Evolutionary conservation across 2,888 invertebrate species (phyloP).

Genomic region (Punctoribates punctum): DNA sequence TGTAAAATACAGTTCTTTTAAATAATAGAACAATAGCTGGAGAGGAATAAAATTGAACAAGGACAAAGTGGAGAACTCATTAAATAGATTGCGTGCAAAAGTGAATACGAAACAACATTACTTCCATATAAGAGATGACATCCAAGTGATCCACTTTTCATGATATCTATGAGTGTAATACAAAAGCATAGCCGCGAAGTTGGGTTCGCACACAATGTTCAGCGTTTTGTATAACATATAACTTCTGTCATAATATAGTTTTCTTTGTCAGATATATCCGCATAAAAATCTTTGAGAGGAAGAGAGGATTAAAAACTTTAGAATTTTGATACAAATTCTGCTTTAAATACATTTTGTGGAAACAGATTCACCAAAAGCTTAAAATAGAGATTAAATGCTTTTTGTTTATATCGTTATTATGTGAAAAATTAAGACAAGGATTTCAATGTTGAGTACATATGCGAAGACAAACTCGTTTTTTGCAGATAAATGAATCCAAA

Average conservation of each 20-base stretch:
- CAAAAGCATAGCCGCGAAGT: constrained; percentile 2
- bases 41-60: no score
- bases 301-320: constrained; percentile 2
- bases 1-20: no score
- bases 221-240: neutral
- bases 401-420: constrained; percentile 3
- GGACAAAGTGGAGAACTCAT: neutral
- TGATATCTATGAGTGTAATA: neutral
- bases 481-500: neutral
- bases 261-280: constrained; percentile 21
- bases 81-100: constrained; percentile 21
- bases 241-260: constrained; percentile 32
- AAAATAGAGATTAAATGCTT: neutral
- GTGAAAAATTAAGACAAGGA: constrained; percentile 9
- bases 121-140: neutral
- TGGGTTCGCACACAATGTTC: neutral
- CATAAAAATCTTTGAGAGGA: neutral
- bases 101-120: neutral
- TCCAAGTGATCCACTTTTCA: constrained; percentile 1
- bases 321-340: neutral
- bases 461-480: neutral
- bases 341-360: neutral
- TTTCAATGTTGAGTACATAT: neutral
- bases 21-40: no score
- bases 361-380: constrained; percentile 1